Evolutionary conservation across 2,113 vertebrate species (phyloP), one percentile per base, ranked within the genome.

Genomic region (Emydocephalus ijimae): DNA sequence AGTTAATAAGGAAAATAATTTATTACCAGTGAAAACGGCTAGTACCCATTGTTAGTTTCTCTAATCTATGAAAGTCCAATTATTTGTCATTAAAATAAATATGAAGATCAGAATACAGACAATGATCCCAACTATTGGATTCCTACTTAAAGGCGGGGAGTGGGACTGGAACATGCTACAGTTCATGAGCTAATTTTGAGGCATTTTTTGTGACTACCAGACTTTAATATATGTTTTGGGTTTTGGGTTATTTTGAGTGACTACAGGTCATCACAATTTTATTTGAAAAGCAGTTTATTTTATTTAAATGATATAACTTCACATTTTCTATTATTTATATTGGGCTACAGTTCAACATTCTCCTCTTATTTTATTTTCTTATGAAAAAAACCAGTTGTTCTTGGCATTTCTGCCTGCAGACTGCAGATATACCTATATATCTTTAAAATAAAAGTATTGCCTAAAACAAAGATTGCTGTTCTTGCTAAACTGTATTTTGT

Each of bases 381-480:
- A 91, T 34, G 26, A 85, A 43, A 34, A 91, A 90, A n/a, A 18
- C 50, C 15, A 48, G 21, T 52, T 61, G 61, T 7, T 85, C 50
- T 43, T 74, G 3, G 5, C 50, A 88, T 54, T 64, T 50, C 56
- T 91, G 26, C 21, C 45, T 88, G 14, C 5, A 26, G 29, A 34
- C 26, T 34, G 54, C 0, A 45, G 29, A 91, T 81, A 1, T 88
- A 56, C 54, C 54, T 88, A 64, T 81, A 7, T 69, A 34, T 29
- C 52, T 56, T 89, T 21, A 0, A 23, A 87, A 88, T 21, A 43
- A 81, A 54, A 8, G 39, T 89, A 89, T 34, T 64, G 34, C 23
- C 14, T 50, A 93, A 90, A 92, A 12, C 69, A 94, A 69, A 57
- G n/a, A 43, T 81, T 50, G 23, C n/a, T 93, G 93, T 94, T 94